These are phyloP conservation scores for Ctenicera cuprea DNA, from an alignment of 2,888 invertebrate species.

Conservation along the genomic window DNA sequence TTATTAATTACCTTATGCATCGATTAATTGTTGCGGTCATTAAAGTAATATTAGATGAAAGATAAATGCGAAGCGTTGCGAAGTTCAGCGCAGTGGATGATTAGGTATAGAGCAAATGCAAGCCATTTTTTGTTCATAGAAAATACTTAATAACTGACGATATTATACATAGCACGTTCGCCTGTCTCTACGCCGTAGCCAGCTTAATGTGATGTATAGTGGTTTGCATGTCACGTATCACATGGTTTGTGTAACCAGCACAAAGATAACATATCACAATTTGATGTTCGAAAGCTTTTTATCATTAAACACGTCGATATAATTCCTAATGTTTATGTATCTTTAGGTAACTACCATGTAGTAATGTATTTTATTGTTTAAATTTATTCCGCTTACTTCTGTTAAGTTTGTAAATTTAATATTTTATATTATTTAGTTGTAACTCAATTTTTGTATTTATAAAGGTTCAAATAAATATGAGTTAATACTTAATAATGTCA, in stretches of 20 bases:
- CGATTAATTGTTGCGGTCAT: constrained; percentile 28
- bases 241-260: constrained; percentile 31
- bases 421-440: too few relatives aligned
- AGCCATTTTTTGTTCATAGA: constrained; percentile 5
- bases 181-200: constrained; percentile 19
- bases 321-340: background rate
- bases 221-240: constrained; percentile 41
- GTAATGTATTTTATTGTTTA: too few relatives aligned
- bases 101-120: constrained; percentile 17
- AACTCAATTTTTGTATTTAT: too few relatives aligned
- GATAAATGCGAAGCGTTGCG: constrained; percentile 16
- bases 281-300: constrained; percentile 19
- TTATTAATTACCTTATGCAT: too few relatives aligned
- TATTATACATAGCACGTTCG: constrained; percentile 36
- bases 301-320: background rate
- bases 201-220: constrained; percentile 39
- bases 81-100: constrained; percentile 4
- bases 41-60: constrained; percentile 22
- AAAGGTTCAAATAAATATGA: too few relatives aligned
- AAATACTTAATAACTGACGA: constrained; percentile 28
- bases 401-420: too few relatives aligned
- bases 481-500: too few relatives aligned
- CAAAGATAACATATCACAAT: constrained; percentile 24
- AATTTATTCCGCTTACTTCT: too few relatives aligned
- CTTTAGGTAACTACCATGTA: background rate